These are phyloP conservation scores for Lepidocyrtoides sp. DNA, from an alignment of 2,888 invertebrate species.

Conservation along the genomic window DNA sequence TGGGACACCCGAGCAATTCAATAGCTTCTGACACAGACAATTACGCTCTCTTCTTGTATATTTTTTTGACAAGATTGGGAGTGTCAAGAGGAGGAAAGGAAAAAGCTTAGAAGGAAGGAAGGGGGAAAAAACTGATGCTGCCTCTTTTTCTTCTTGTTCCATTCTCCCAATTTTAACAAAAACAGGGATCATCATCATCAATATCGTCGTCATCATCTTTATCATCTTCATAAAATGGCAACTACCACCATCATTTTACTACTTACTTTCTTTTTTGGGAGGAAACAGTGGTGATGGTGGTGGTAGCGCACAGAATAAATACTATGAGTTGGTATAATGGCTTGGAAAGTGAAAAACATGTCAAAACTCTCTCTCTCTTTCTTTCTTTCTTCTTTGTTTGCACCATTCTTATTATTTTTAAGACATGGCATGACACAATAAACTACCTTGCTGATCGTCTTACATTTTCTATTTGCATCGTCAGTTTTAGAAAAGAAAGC, in stretches of 20 bases:
- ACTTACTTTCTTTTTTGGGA: too few species aligned
- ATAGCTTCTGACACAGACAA: conserved; percentile 38
- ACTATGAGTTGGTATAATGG: background rate
- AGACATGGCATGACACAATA: background rate
- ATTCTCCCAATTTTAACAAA: background rate
- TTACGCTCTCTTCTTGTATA: conserved; percentile 23
- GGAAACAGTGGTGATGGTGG: background rate
- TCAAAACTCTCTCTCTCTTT: background rate
- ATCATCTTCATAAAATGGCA: background rate
- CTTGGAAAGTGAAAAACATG: background rate
- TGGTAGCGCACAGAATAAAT: background rate
- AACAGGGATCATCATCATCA: conserved; percentile 18
- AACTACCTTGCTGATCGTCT: background rate
- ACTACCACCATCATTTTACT: background rate
- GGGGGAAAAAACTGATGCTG: background rate
- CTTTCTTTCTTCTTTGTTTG: background rate
- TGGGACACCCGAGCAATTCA: conserved; percentile 34
- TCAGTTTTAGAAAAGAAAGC: too few species aligned
- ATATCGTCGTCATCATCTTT: background rate
- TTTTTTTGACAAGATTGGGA: conserved; percentile 53
- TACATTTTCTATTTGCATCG: background rate
- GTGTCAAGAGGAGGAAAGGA: conserved; percentile 14
- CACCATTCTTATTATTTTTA: background rate
- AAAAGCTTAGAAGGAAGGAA: background rate
- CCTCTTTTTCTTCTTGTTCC: background rate